Conservation (phyloP, 1,140 invertebrate species). For the Euura saliciscinereae region DNA sequence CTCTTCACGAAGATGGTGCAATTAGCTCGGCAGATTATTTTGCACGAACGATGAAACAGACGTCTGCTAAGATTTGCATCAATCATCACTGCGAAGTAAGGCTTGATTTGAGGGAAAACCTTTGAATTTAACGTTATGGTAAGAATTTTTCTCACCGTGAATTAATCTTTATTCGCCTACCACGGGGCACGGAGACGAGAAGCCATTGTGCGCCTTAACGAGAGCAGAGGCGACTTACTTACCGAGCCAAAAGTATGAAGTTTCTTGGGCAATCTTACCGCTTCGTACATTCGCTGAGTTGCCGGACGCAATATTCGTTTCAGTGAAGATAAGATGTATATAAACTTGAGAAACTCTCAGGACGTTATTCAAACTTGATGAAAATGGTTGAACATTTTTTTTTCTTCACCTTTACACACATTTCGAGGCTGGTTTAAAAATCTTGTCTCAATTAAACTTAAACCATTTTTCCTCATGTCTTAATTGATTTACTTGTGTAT, state of each 20-base stretch:
- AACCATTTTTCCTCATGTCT: too few relatives aligned
- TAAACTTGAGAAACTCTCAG: constrained; percentile 5
- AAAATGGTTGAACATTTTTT: too few relatives aligned
- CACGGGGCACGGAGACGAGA: background rate
- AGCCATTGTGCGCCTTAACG: constrained; percentile 4
- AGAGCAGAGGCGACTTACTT: background rate
- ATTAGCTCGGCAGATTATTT: too few relatives aligned
- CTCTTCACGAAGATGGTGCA: too few relatives aligned
- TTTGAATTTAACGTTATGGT: background rate
- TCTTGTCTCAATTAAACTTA: too few relatives aligned
- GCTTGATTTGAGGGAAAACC: background rate
- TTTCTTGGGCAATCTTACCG: background rate
- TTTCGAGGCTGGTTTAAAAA: too few relatives aligned
- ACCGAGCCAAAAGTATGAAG: background rate
- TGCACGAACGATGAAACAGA: too few relatives aligned
- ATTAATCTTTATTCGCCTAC: background rate
- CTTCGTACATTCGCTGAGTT: background rate
- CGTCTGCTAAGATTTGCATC: too few relatives aligned
- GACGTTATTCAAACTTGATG: background rate
- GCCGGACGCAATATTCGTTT: background rate
- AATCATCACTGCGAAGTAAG: background rate
- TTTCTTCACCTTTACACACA: too few relatives aligned
- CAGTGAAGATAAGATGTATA: background rate
- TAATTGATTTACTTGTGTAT: too few relatives aligned
- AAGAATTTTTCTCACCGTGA: background rate